Percentiles rank a stretch among this genome's conserved stretches.
Conservation (phyloP, 2,113 vertebrate genomes). For the Pseudopipra pipra region DNA sequence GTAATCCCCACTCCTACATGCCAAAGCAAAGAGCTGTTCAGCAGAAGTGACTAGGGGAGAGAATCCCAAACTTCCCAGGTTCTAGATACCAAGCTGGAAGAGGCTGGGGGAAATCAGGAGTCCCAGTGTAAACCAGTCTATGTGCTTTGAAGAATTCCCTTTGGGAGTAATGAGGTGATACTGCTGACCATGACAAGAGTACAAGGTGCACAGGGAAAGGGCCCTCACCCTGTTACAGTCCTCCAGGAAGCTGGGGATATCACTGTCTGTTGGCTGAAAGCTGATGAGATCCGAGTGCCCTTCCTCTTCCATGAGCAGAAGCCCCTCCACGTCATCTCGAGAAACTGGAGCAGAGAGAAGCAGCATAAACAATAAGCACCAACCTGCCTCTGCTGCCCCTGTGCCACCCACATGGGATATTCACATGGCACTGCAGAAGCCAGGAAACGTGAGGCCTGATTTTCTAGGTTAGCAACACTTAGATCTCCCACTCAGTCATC, state of each 20-base stretch:
- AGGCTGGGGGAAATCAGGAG: background rate
- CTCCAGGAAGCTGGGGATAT: constrained; percentile 97
- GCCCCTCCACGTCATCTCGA: constrained; percentile 91
- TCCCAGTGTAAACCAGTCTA: background rate
- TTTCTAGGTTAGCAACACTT: constrained; percentile 55
- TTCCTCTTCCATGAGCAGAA: constrained; percentile 91
- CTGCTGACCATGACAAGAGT: background rate
- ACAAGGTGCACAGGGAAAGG: background rate
- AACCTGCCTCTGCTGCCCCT: background rate
- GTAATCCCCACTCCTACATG: background rate
- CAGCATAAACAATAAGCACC: background rate
- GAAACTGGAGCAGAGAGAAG: constrained; percentile 80
- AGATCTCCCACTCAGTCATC: constrained; percentile 58
- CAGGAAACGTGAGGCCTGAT: constrained; percentile 17
- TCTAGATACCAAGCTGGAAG: background rate
- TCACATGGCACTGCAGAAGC: constrained; percentile 11
- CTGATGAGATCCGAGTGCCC: constrained; percentile 92
- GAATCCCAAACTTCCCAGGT: background rate
- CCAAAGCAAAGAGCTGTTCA: background rate
- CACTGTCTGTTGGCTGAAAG: constrained; percentile 97
- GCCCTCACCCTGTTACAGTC: constrained; percentile 90
- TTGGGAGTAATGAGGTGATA: background rate
- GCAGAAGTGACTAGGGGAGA: background rate
- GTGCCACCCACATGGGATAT: background rate
- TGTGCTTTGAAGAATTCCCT: background rate